Conservation (phyloP, 2,888 invertebrate genomes). For the Lingula anatina region DNA sequence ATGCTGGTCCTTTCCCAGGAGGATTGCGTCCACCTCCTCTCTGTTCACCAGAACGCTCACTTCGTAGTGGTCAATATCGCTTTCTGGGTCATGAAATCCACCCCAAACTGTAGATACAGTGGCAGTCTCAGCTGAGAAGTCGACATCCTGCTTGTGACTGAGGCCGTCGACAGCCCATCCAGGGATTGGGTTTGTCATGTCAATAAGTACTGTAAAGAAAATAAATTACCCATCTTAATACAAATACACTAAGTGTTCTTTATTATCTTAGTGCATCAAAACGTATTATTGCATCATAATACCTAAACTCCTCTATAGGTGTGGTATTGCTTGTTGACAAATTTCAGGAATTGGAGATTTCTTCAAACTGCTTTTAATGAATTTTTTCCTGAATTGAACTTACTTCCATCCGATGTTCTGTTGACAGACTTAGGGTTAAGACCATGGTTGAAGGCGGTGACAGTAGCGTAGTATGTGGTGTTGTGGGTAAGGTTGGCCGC, state of each 20-base stretch:
- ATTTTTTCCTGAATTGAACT: too few species aligned
- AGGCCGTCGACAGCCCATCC: slow-evolving; percentile 18
- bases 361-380: too few species aligned
- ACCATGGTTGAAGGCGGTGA: slow-evolving; percentile 23
- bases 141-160: slow-evolving; percentile 7
- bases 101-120: slow-evolving; percentile 15
- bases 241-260: too few species aligned
- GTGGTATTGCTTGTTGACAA: too few species aligned
- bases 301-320: too few species aligned
- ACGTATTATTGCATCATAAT: too few species aligned
- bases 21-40: slow-evolving; percentile 14
- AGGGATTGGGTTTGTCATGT: slow-evolving; percentile 16
- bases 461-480: slow-evolving; percentile 24
- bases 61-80: neutral
- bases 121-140: slow-evolving; percentile 18
- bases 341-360: too few species aligned
- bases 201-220: slow-evolving; percentile 22
- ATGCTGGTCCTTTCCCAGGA: slow-evolving; percentile 6
- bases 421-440: slow-evolving; percentile 22
- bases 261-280: too few species aligned
- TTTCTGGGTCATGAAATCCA: slow-evolving; percentile 14
- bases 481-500: slow-evolving; percentile 18
- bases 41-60: slow-evolving; percentile 18
- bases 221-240: too few species aligned
- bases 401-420: slow-evolving; percentile 24